phyloP scores from a whole-genome alignment of 2,888 invertebrate species.

The Yponomeuta plumbellus region DNA sequence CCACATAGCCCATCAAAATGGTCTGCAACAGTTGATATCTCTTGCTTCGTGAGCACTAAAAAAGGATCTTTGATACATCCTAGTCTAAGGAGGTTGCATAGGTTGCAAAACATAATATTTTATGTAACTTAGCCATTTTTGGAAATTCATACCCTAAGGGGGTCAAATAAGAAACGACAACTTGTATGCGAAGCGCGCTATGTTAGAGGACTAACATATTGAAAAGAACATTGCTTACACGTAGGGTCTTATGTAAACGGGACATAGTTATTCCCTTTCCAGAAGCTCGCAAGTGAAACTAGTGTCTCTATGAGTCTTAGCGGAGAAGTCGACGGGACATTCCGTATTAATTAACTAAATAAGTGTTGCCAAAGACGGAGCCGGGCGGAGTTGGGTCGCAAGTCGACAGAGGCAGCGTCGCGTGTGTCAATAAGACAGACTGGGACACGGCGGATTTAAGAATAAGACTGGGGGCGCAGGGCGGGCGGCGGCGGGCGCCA shows the following conservation, averaged over 20 bases:
- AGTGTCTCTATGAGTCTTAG: not conserved
- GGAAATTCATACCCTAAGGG: too few species aligned
- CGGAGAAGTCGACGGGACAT: slow-evolving; percentile 62
- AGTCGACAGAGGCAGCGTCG: slow-evolving; percentile 43
- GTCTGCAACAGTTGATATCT: too few species aligned
- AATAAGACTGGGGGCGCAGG: slow-evolving; percentile 45
- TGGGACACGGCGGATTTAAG: slow-evolving; percentile 69
- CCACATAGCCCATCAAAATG: too few species aligned
- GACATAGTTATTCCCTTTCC: slow-evolving; percentile 4
- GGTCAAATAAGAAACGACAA: too few species aligned
- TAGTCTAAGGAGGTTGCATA: too few species aligned
- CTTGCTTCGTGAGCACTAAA: too few species aligned
- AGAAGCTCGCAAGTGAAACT: slow-evolving; percentile 11
- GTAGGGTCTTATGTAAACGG: not conserved
- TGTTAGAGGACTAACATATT: not conserved
- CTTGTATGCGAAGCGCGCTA: too few species aligned
- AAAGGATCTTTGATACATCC: too few species aligned
- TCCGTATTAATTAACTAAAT: slow-evolving; percentile 76
- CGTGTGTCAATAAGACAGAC: slow-evolving; percentile 75
- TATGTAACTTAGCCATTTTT: too few species aligned
- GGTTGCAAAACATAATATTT: too few species aligned
- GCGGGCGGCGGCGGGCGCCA: slow-evolving; percentile 40
- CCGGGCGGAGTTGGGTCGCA: slow-evolving; percentile 43
- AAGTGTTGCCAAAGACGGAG: slow-evolving; percentile 62
- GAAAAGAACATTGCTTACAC: not conserved